These are phyloP conservation scores for Goniozus legneri DNA, from an alignment of 1,140 invertebrate genomes.

Conservation along the genomic window DNA sequence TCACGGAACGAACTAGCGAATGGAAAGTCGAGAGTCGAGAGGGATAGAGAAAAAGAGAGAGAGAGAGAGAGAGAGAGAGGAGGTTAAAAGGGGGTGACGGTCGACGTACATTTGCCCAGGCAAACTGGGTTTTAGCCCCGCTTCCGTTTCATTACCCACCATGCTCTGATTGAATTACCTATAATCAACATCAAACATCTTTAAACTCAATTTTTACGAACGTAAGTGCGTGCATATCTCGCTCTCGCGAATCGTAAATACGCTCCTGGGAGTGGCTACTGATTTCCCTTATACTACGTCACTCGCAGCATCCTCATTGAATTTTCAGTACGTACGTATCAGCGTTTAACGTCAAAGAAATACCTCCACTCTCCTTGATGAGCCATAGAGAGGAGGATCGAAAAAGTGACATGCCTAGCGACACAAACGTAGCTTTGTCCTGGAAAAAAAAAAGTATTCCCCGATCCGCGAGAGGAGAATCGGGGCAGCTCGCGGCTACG, in stretches of 20 bases:
- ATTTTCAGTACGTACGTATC: too few species aligned
- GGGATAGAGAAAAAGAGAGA: conserved; percentile 7
- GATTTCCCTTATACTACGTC: too few species aligned
- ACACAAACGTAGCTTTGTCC: too few species aligned
- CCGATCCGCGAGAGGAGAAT: not conserved
- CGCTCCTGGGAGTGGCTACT: too few species aligned
- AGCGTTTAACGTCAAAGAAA: too few species aligned
- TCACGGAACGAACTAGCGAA: conserved; percentile 37
- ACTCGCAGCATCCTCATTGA: too few species aligned
- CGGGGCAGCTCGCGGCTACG: not conserved
- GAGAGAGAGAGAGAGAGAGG: conserved; percentile 4
- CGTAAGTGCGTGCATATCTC: conserved; percentile 18
- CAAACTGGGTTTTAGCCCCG: conserved; percentile 29
- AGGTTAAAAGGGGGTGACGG: conserved; percentile 12
- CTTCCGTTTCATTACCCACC: conserved; percentile 45
- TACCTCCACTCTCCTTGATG: too few species aligned
- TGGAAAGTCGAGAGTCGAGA: conserved; percentile 31
- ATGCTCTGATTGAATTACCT: conserved; percentile 43
- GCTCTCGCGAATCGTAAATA: conserved; percentile 28
- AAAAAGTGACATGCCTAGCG: too few species aligned
- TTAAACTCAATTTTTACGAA: conserved; percentile 41
- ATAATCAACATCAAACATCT: conserved; percentile 48
- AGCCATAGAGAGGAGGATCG: too few species aligned
- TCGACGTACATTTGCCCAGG: conserved; percentile 33
- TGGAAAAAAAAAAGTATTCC: too few species aligned